A percentile compares a stretch with the other conserved stretches of the same genome.
Conservation (phyloP, 2,888 invertebrate species). For the Lordiphosa fenestrarum region DNA sequence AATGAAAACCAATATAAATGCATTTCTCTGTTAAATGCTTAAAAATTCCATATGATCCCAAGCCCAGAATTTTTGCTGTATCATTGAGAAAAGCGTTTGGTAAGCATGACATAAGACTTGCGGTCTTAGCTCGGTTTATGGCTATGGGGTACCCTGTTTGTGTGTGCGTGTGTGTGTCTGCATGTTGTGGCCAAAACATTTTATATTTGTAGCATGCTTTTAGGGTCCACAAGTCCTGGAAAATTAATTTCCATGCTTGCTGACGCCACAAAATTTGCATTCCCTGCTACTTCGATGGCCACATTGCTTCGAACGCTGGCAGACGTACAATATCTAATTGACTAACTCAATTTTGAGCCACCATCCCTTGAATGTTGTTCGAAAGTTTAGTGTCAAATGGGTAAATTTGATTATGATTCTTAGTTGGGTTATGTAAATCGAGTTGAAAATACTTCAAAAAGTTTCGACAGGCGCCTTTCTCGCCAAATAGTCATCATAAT, state of each 20-base stretch:
- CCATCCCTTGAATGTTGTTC: not conserved
- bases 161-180: too few relatives aligned
- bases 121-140: conserved; percentile 40
- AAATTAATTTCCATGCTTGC: not conserved
- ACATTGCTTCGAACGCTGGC: conserved; percentile 44
- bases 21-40: conserved; percentile 20
- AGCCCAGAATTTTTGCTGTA: conserved; percentile 40
- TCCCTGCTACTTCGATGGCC: conserved; percentile 32
- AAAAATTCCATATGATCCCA: conserved; percentile 26
- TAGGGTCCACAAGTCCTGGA: too few relatives aligned
- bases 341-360: conserved; percentile 64
- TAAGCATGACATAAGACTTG: conserved; percentile 40
- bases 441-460: conserved; percentile 70
- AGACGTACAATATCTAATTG: conserved; percentile 65
- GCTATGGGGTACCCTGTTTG: conserved; percentile 29
- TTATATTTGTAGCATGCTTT: conserved; percentile 16
- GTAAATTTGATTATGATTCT: conserved; percentile 68
- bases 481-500: conserved; percentile 24
- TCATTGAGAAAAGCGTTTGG: conserved; percentile 48
- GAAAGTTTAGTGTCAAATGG: conserved; percentile 72
- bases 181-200: conserved; percentile 33
- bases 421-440: conserved; percentile 72
- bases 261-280: conserved; percentile 46
- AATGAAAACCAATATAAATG: conserved; percentile 28
- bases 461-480: conserved; percentile 35